Percentiles rank a stretch among this genome's conserved stretches.
phyloP scores from a whole-genome alignment of 2,797 vertebrate genomes.

The Petrocephalus schoutedeni region DNA sequence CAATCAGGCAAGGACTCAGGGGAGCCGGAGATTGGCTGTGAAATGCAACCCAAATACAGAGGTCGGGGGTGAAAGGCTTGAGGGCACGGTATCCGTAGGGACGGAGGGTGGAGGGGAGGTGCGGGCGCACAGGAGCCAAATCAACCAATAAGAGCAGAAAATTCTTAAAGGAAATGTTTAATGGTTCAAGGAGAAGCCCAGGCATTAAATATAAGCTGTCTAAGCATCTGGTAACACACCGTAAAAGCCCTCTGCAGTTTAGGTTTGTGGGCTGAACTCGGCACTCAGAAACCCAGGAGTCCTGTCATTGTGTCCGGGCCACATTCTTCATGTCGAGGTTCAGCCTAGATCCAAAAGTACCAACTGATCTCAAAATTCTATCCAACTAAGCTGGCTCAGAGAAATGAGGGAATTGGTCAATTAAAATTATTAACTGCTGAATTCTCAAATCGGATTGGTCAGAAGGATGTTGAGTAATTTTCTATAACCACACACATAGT shows the following conservation, averaged over 20 bases:
- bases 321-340: not conserved
- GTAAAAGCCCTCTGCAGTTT: not conserved
- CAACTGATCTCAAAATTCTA: not conserved
- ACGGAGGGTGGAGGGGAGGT: not conserved
- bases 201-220: slow-evolving; percentile 8
- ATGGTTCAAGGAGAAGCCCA: not conserved
- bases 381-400: not conserved
- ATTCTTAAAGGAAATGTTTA: not conserved
- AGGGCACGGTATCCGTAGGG: not conserved
- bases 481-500: not conserved
- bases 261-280: not conserved
- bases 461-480: not conserved
- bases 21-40: not conserved
- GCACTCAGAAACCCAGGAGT: not conserved
- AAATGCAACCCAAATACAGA: not conserved
- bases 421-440: not conserved
- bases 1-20: not conserved
- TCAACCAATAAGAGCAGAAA: not conserved
- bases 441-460: not conserved
- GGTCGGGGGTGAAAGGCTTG: not conserved
- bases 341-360: not conserved
- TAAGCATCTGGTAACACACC: not conserved
- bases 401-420: not conserved
- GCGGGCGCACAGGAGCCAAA: not conserved
- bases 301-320: not conserved